Evolutionary conservation across 1,140 invertebrate species (phyloP).

Genomic region (Ylistrum balloti): DNA sequence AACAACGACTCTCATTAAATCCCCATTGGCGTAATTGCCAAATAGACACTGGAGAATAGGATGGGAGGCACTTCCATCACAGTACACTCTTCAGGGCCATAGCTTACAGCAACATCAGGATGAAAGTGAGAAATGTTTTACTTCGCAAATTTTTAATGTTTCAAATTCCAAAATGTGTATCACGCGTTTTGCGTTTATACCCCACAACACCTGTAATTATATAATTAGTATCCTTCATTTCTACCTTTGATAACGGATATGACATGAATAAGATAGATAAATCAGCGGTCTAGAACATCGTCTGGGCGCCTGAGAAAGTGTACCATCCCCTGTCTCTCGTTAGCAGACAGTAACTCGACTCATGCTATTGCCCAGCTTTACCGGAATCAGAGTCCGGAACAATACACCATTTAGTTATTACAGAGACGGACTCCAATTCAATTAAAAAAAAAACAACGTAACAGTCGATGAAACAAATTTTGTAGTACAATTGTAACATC

Average conservation of each 20-base stretch:
- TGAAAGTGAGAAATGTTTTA: background rate
- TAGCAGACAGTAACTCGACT: background rate
- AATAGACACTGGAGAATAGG: background rate
- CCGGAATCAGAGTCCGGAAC: conserved; percentile 2
- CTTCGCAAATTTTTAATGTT: background rate
- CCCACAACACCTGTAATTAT: background rate
- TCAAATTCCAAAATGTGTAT: conserved; percentile 9
- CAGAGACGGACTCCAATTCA: background rate
- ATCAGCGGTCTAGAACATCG: background rate
- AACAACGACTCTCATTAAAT: background rate
- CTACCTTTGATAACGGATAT: background rate
- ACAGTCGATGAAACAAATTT: background rate
- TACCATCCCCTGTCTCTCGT: background rate
- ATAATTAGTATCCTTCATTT: conserved; percentile 1
- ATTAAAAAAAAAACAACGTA: background rate
- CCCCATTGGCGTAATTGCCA: background rate
- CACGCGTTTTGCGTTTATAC: background rate
- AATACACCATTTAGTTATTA: conserved; percentile 28
- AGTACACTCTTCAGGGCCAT: background rate
- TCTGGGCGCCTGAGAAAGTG: background rate
- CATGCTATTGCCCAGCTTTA: background rate
- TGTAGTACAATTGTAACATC: background rate
- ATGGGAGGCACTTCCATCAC: background rate
- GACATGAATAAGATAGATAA: background rate
- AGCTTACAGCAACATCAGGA: background rate